phyloP scores from a whole-genome alignment of 2,113 vertebrate genomes.

The Centropristis striata region DNA sequence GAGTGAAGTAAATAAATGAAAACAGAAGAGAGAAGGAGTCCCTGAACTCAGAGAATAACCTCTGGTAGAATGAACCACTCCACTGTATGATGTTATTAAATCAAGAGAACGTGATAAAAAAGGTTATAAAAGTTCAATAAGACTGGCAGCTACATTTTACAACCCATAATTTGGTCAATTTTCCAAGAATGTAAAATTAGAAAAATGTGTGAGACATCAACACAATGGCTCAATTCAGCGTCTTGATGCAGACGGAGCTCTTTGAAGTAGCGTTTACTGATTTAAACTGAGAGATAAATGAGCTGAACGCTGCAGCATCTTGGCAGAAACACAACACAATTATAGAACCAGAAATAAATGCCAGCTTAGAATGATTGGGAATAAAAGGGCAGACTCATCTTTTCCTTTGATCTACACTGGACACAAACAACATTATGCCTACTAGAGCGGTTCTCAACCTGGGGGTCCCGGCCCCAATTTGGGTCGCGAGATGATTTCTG shows the following conservation, averaged over 20 bases:
- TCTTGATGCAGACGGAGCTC: not conserved
- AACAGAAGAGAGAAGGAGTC: slow-evolving; percentile 1
- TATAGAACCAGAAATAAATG: not conserved
- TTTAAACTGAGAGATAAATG: slow-evolving; percentile 26
- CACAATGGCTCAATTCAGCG: slow-evolving; percentile 6
- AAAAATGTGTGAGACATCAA: slow-evolving; percentile 28
- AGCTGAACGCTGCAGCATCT: not conserved
- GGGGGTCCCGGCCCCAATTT: no score
- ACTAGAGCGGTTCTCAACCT: no score
- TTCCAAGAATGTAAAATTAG: slow-evolving; percentile 29
- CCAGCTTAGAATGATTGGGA: not conserved
- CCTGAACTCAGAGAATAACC: slow-evolving; percentile 25
- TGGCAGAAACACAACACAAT: not conserved
- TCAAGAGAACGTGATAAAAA: slow-evolving; percentile 25
- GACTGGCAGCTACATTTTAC: slow-evolving; percentile 28
- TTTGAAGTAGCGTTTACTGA: slow-evolving; percentile 33
- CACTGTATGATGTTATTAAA: slow-evolving; percentile 19
- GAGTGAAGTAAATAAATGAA: not conserved
- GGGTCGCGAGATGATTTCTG: no score
- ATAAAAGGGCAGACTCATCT: slow-evolving; percentile 10
- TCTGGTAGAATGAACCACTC: not conserved
- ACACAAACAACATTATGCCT: no score
- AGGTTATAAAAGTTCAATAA: slow-evolving; percentile 36
- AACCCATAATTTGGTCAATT: slow-evolving; percentile 35
- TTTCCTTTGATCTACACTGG: slow-evolving; percentile 17